Conservation (phyloP, 1,140 invertebrate species). For the Anthonomus grandis region DNA sequence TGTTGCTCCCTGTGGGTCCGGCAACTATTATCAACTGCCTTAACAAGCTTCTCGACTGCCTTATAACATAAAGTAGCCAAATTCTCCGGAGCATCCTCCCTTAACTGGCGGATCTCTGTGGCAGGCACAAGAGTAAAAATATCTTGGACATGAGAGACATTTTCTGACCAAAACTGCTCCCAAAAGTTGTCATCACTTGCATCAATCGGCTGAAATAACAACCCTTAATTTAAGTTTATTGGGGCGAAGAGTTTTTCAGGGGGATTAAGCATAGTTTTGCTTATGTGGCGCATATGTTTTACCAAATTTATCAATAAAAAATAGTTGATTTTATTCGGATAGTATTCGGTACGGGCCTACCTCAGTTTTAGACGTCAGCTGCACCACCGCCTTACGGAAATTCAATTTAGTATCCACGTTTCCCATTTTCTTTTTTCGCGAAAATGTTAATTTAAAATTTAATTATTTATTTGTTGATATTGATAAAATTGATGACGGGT, state of each 20-base stretch:
- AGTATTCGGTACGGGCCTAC: constrained; percentile 51
- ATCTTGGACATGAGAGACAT: constrained; percentile 91
- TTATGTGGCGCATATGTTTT: constrained; percentile 2
- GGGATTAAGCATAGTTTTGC: too few relatives aligned
- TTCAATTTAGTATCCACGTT: constrained; percentile 96
- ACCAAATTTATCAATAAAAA: constrained; percentile 20
- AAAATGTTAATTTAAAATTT: constrained; percentile 21
- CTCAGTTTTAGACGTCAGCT: constrained; percentile 93
- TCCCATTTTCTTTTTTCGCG: too few relatives aligned
- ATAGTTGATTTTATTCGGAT: constrained; percentile 8
- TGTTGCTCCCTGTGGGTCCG: constrained; percentile 92
- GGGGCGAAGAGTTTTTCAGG: neutral
- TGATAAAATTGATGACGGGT: too few relatives aligned
- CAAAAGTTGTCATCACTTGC: constrained; percentile 92
- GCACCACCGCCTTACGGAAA: constrained; percentile 95
- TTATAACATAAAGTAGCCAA: constrained; percentile 98
- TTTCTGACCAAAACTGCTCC: constrained; percentile 99
- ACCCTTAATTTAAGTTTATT: neutral
- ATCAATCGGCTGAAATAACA: constrained; percentile 80
- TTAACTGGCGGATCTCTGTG: constrained; percentile 84
- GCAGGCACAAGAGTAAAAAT: constrained; percentile 95
- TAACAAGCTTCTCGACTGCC: constrained; percentile 93
- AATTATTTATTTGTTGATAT: constrained; percentile 3
- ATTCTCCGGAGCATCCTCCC: constrained; percentile 97
- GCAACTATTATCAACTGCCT: constrained; percentile 90